These are phyloP conservation scores for Bradypodion ventrale DNA, from an alignment of 2,797 vertebrate species.

Conservation along the genomic window DNA sequence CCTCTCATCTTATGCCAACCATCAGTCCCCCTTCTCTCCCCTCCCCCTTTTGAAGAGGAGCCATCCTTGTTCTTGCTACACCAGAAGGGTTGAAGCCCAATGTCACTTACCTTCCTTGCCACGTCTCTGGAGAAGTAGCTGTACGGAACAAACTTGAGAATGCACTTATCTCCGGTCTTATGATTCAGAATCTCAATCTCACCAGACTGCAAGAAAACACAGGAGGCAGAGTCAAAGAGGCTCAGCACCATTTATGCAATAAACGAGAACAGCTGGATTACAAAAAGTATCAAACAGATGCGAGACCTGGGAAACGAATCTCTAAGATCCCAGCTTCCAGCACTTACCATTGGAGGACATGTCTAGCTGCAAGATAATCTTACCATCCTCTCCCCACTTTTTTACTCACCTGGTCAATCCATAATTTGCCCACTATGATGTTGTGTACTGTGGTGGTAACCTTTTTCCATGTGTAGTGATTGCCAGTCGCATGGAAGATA, in stretches of 20 bases:
- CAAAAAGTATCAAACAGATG: neutral
- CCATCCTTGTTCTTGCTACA: neutral
- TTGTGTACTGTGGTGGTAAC: conserved; percentile 97
- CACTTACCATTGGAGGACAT: neutral
- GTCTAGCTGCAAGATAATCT: rapidly evolving
- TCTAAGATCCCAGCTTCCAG: neutral
- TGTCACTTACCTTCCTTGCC: conserved; percentile 86
- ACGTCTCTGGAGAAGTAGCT: conserved; percentile 97
- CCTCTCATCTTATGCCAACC: neutral
- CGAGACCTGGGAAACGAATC: neutral
- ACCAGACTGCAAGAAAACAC: conserved; percentile 81
- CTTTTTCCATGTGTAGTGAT: conserved; percentile 98
- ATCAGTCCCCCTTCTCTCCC: neutral
- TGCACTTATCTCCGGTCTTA: conserved; percentile 92
- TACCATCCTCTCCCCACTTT: no score
- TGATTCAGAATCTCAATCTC: conserved; percentile 96
- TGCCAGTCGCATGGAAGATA: conserved; percentile 88
- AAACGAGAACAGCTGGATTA: neutral
- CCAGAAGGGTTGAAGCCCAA: neutral
- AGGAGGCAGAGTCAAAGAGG: neutral
- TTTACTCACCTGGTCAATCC: conserved; percentile 93
- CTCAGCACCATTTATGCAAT: neutral
- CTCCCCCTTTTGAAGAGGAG: neutral
- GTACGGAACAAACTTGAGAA: conserved; percentile 95
- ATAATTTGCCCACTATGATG: conserved; percentile 96